Evolutionary conservation across 1,140 invertebrate species (phyloP).

Genomic region (Calephelis virginiensis): DNA sequence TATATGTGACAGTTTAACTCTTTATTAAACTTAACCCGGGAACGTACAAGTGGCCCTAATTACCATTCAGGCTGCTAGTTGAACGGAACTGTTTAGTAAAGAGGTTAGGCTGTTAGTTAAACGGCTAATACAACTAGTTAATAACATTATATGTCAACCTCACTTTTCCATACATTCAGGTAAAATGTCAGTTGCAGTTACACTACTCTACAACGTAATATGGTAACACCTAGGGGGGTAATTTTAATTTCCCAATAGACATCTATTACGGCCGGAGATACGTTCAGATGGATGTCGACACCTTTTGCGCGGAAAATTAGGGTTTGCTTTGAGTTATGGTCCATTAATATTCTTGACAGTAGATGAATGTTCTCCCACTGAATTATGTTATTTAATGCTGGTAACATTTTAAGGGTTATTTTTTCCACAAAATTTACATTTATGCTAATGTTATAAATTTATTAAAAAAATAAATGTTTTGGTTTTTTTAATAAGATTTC

Average conservation of each 20-base stretch:
- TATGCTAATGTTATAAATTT: no score
- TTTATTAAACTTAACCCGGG: no score
- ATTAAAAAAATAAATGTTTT: no score
- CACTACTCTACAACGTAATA: background rate
- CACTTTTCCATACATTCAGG: no score
- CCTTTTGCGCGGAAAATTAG: conserved; percentile 35
- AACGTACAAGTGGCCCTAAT: no score
- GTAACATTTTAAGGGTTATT: conserved; percentile 4
- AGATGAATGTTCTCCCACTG: conserved; percentile 11
- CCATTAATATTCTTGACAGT: conserved; percentile 29
- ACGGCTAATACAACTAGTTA: no score
- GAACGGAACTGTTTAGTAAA: no score
- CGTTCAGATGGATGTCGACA: conserved; percentile 33
- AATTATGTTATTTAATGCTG: conserved; percentile 14
- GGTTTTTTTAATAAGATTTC: no score
- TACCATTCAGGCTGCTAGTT: no score
- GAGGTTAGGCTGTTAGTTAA: no score
- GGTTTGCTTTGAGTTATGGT: conserved; percentile 34
- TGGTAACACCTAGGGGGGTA: background rate
- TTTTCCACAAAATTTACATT: background rate
- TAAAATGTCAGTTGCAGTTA: background rate
- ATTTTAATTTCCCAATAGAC: conserved; percentile 36
- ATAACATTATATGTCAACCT: no score
- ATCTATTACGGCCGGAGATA: conserved; percentile 33
- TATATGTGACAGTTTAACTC: no score